Percentiles rank a stretch among this genome's conserved stretches.
Evolutionary conservation across 53 echinoderm and acorn worm genomes (phyloP).

Genomic region (Apostichopus leukothele): DNA sequence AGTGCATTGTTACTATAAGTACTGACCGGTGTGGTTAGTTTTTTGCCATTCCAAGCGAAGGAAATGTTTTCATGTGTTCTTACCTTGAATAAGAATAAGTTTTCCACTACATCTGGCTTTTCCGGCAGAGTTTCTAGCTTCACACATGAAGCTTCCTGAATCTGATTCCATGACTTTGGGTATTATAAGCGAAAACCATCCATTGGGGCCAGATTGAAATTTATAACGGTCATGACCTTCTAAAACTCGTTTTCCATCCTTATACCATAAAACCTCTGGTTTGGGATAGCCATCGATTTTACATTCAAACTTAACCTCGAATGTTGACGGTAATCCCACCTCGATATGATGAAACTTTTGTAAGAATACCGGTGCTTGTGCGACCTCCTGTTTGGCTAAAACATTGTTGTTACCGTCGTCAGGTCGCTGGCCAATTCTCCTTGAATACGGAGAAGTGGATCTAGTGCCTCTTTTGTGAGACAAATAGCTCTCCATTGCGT

Average conservation of each 20-base stretch:
- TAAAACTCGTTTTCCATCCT: slow-evolving; percentile 70
- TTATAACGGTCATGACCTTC: slow-evolving; percentile 47
- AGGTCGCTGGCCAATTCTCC: slow-evolving; percentile 3
- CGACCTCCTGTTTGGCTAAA: slow-evolving; percentile 44
- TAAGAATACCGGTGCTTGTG: slow-evolving; percentile 75
- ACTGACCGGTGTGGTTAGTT: neutral
- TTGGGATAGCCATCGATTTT: slow-evolving; percentile 72
- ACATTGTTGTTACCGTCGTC: slow-evolving; percentile 34
- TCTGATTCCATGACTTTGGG: slow-evolving; percentile 63
- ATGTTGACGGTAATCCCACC: slow-evolving; percentile 56
- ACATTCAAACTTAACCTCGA: slow-evolving; percentile 76
- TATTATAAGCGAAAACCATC: slow-evolving; percentile 61
- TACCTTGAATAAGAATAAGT: slow-evolving; percentile 84
- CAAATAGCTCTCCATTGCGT: slow-evolving; percentile 42
- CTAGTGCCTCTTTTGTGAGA: slow-evolving; percentile 40
- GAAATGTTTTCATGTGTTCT: slow-evolving; percentile 33
- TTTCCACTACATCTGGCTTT: slow-evolving; percentile 75
- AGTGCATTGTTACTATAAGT: neutral
- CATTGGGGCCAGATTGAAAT: slow-evolving; percentile 54
- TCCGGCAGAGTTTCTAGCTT: slow-evolving; percentile 83
- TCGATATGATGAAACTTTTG: slow-evolving; percentile 74
- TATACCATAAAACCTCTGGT: slow-evolving; percentile 85
- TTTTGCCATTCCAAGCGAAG: neutral
- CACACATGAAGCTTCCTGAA: slow-evolving; percentile 83
- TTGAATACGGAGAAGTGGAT: slow-evolving; percentile 26